Evolutionary conservation across 92 coral and sea anemone genomes (phyloP).

Genomic region (Zoanthus sociatus): DNA sequence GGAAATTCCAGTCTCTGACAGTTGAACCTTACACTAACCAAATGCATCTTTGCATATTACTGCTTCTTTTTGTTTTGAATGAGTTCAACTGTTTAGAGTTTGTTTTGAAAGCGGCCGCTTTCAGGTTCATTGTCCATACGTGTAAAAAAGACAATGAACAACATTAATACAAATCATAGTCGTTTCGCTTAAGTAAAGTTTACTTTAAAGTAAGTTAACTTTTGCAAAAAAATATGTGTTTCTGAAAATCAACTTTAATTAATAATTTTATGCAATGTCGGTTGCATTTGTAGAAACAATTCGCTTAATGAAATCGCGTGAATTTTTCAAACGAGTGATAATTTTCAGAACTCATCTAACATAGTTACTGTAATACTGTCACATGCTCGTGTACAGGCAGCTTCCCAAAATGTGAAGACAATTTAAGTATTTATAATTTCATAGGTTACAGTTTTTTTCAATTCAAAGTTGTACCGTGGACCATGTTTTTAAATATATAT

Average conservation of each 20-base stretch:
- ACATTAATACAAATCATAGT: constrained; percentile 53
- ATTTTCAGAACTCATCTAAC: not conserved
- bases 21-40: constrained; percentile 23
- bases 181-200: constrained; percentile 10
- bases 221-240: not conserved
- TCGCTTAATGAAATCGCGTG: constrained; percentile 31
- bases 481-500: not conserved
- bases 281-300: constrained; percentile 19
- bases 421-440: not conserved
- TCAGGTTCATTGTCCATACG: constrained; percentile 65
- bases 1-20: constrained; percentile 43
- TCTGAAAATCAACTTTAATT: not conserved
- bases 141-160: constrained; percentile 55
- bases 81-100: constrained; percentile 49
- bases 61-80: constrained; percentile 41
- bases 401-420: not conserved
- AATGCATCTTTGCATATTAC: not conserved
- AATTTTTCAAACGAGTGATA: constrained; percentile 18
- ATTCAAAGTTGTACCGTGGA: not conserved
- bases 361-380: not conserved
- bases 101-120: constrained; percentile 72
- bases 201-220: not conserved
- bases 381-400: no score
- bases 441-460: not conserved
- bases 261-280: not conserved